Conservation (phyloP, 2,797 vertebrate genomes). For the Parambassis ranga region DNA sequence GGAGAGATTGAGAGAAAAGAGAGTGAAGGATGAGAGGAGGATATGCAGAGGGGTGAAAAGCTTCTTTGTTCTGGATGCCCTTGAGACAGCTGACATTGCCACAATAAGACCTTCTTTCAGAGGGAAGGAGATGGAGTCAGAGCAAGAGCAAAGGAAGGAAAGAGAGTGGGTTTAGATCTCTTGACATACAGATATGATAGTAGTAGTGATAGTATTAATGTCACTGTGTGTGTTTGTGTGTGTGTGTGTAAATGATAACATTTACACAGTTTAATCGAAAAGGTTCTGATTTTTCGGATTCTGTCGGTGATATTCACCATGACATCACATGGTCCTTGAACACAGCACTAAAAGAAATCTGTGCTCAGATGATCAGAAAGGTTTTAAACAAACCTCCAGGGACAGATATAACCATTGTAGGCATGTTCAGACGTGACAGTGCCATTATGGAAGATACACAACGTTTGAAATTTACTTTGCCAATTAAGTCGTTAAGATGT, state of each 20-base stretch:
- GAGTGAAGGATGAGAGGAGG: slow-evolving; percentile 65
- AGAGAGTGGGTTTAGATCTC: slow-evolving; percentile 52
- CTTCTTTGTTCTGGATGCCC: slow-evolving; percentile 81
- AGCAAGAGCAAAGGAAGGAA: slow-evolving; percentile 36
- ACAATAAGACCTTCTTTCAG: slow-evolving; percentile 79
- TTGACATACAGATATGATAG: slow-evolving; percentile 28
- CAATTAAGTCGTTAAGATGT: neutral
- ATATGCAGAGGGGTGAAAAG: slow-evolving; percentile 77
- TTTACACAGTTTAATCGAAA: too few relatives aligned
- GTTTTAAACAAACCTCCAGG: too few relatives aligned
- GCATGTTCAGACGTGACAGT: neutral
- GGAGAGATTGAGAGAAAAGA: slow-evolving; percentile 37
- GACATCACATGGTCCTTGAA: too few relatives aligned
- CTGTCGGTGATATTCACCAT: too few relatives aligned
- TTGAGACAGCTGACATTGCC: slow-evolving; percentile 83
- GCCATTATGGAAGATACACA: neutral
- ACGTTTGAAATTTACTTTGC: neutral
- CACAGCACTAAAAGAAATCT: too few relatives aligned
- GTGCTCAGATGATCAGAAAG: too few relatives aligned
- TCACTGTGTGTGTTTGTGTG: slow-evolving; percentile 1
- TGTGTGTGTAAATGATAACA: neutral
- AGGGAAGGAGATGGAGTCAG: slow-evolving; percentile 54
- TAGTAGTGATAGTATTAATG: slow-evolving; percentile 9
- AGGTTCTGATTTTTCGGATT: too few relatives aligned
- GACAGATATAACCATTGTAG: too few relatives aligned